Percentiles rank a stretch among this genome's conserved stretches.
phyloP scores from a whole-genome alignment of 2,113 vertebrate species.

The Ciconia stormi region DNA sequence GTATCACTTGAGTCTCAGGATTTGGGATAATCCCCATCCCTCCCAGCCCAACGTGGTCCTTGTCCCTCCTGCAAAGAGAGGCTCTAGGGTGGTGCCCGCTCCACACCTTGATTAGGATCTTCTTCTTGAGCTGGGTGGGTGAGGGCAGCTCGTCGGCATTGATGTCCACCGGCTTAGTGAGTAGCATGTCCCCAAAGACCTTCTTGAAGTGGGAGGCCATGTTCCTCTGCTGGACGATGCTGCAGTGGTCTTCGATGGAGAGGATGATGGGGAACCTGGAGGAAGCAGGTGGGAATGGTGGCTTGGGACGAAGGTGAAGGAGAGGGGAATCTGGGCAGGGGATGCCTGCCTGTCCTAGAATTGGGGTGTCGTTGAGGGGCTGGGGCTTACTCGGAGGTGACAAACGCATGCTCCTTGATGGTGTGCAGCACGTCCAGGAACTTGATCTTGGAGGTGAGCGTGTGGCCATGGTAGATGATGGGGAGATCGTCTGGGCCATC shows the following conservation, averaged over 20 bases:
- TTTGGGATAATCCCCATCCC: neutral
- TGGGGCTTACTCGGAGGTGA: slow-evolving; percentile 83
- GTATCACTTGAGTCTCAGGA: neutral
- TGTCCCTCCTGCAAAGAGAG: neutral
- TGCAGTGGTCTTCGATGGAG: slow-evolving; percentile 90
- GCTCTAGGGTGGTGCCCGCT: neutral
- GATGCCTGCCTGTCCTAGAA: neutral
- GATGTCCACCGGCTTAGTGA: slow-evolving; percentile 84
- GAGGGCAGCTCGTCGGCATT: slow-evolving; percentile 84
- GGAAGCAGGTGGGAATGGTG: neutral
- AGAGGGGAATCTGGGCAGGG: neutral
- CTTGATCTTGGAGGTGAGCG: slow-evolving; percentile 88
- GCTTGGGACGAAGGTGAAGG: neutral
- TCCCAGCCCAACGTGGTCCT: neutral
- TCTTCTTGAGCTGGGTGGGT: slow-evolving; percentile 83
- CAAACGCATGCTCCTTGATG: slow-evolving; percentile 87
- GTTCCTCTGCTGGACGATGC: slow-evolving; percentile 88
- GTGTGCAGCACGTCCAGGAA: slow-evolving; percentile 88
- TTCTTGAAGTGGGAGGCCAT: slow-evolving; percentile 89
- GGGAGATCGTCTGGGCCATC: slow-evolving; percentile 87
- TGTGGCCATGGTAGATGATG: slow-evolving; percentile 90
- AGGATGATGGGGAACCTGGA: slow-evolving; percentile 85
- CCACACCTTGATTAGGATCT: slow-evolving; percentile 87
- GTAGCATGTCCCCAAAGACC: slow-evolving; percentile 87
- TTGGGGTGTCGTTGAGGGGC: fast-evolving